Conservation (phyloP, 2,113 vertebrate species). For the Anguilla japonica region DNA sequence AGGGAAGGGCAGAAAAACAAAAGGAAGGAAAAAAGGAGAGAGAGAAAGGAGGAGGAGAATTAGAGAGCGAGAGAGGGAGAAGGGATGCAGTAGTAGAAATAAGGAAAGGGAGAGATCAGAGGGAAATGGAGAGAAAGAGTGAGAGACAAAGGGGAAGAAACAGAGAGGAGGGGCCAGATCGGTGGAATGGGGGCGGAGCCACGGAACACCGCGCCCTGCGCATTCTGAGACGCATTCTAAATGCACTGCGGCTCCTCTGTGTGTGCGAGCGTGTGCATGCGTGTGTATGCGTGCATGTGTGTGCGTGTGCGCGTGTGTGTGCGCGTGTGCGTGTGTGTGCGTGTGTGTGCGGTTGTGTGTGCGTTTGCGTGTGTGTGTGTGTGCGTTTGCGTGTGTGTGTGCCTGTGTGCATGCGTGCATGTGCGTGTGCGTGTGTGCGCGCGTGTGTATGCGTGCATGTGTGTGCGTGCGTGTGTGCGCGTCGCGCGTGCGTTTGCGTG, state of each 20-base stretch:
- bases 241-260: conserved; percentile 18
- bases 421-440: too few relatives aligned
- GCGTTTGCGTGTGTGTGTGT: too few relatives aligned
- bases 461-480: too few relatives aligned
- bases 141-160: conserved; percentile 1
- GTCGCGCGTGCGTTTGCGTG: too few relatives aligned
- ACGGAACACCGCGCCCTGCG: not conserved
- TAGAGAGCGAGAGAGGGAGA: not conserved
- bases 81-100: not conserved
- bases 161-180: not conserved
- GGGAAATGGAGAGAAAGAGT: not conserved
- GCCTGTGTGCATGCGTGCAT: too few relatives aligned
- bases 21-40: not conserved
- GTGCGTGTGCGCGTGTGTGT: not conserved
- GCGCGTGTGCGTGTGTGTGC: not conserved
- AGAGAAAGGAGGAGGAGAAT: not conserved
- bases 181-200: conserved; percentile 13
- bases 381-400: too few relatives aligned
- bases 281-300: not conserved
- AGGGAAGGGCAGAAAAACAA: not conserved
- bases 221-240: conserved; percentile 22
- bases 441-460: too few relatives aligned
- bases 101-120: not conserved
- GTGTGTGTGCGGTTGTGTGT: not conserved
- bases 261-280: too few relatives aligned